phyloP scores from a whole-genome alignment of 2,888 invertebrate species.

The Liodrosophila aerea region DNA sequence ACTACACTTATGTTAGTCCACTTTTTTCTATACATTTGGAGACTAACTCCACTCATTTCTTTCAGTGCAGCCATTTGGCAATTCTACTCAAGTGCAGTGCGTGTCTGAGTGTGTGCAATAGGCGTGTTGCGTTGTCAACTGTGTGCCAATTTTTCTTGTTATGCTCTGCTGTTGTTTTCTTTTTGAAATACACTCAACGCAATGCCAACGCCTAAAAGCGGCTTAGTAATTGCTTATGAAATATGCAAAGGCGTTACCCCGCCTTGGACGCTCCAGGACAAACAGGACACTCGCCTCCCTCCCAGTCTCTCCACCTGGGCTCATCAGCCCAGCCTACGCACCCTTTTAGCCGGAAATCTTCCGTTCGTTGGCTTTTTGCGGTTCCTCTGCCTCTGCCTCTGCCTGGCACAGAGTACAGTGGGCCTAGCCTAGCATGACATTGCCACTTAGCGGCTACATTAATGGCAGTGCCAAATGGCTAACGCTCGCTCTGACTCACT shows the following conservation, averaged over 20 bases:
- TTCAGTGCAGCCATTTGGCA: too few species aligned
- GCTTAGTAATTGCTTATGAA: constrained; percentile 80
- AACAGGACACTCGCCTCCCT: constrained; percentile 4
- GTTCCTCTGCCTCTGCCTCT: constrained; percentile 19
- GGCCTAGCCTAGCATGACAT: constrained; percentile 73
- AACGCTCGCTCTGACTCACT: background rate
- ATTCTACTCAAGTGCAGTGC: too few species aligned
- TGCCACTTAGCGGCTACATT: constrained; percentile 77
- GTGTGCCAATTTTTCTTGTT: constrained; percentile 56
- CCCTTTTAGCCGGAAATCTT: constrained; percentile 69
- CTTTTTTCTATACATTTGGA: too few species aligned
- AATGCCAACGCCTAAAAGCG: constrained; percentile 57
- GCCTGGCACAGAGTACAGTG: constrained; percentile 24
- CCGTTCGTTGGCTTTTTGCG: constrained; percentile 56
- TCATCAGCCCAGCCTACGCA: constrained; percentile 45
- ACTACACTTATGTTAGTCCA: too few species aligned
- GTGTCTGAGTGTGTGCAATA: constrained; percentile 4
- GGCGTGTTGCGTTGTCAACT: constrained; percentile 53
- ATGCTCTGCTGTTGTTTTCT: constrained; percentile 12
- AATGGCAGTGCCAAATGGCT: constrained; percentile 72
- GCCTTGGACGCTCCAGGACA: constrained; percentile 42
- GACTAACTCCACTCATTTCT: too few species aligned
- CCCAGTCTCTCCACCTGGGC: background rate
- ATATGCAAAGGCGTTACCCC: constrained; percentile 72
- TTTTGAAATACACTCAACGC: constrained; percentile 49